Evolutionary conservation across 2,888 invertebrate species (phyloP).

Genomic region (Ormyrus rosae): DNA sequence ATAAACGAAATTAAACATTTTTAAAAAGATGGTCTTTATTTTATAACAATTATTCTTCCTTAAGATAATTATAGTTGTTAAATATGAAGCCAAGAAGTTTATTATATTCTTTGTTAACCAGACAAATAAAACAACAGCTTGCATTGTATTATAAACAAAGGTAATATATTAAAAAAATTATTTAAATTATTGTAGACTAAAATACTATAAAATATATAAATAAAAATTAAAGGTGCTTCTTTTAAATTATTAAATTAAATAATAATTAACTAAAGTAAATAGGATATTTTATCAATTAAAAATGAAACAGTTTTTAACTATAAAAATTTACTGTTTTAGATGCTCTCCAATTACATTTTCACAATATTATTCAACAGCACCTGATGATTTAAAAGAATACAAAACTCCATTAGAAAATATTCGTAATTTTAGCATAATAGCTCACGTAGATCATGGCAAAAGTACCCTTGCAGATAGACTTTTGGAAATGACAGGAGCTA

Average conservation of each 20-base stretch:
- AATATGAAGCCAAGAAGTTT: background rate
- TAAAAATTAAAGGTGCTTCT: background rate
- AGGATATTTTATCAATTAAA: no score
- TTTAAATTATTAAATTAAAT: background rate
- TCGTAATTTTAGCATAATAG: conserved; percentile 97
- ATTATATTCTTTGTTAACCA: conserved; percentile 30
- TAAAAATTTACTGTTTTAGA: conserved; percentile 27
- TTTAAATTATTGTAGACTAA: background rate
- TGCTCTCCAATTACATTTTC: conserved; percentile 1
- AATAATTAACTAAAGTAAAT: no score
- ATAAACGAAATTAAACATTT: no score
- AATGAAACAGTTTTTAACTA: no score
- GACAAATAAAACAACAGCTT: conserved; percentile 7
- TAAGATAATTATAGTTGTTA: background rate
- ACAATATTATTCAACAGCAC: conserved; percentile 47
- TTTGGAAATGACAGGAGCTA: conserved; percentile 93
- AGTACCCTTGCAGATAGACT: conserved; percentile 97
- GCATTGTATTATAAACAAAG: conserved; percentile 21
- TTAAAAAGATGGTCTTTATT: no score
- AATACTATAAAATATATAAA: background rate
- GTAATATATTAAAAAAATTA: conserved; percentile 14
- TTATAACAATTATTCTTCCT: background rate
- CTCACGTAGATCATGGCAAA: conserved; percentile 99
- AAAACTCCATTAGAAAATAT: conserved; percentile 79
- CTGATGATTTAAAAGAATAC: conserved; percentile 61